Evolutionary conservation across 2,888 invertebrate genomes (phyloP), one percentile per base, ranked within the genome.

Genomic region (Gryllus longicercus): DNA sequence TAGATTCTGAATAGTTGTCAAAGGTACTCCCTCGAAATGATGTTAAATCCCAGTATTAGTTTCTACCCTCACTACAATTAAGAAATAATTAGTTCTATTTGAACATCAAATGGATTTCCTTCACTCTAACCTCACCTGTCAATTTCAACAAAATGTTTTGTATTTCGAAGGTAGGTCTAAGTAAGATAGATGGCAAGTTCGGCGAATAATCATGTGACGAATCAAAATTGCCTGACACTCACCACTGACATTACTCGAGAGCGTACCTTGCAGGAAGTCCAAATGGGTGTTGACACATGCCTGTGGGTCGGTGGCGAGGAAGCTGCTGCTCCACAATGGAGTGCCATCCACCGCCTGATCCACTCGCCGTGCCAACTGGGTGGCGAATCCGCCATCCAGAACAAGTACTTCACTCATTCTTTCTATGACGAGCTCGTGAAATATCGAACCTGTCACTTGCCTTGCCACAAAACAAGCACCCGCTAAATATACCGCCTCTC

Each of bases 251-350:
- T 74, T 74, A n/a, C 11, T 21, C 4, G n/a, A 21, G 76, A 76
- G 76, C 81, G 82, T 84, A 94, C 94, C 93, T 89, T 93, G 90
- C 77, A 95, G 87, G 86, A 94, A 96, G 86, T 94, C 96, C 84
- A 94, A 88, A 87, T 97, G 97, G 0, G 95, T 93, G 83, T 91
- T 90, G 82, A 93, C 90, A 79, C 97, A 92, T 79, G 94, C 94
- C 18, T 93, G 90, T 3, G 95, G 95, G 86, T 95, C 90, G 2
- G 94, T 94, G 81, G 92, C 91, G 82, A 97, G 90, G 85, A 95
- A 94, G 81, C 94, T 90, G 10, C 96, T 93, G 85, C 95, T 96
- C 97, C 96, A 97, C 51, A 97, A 87, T 1, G 96, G 95, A 87
- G 97, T 95, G 0, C 94, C 94, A 86, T 96, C 94, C 81, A 95